These are phyloP conservation scores for Limnephilus rhombicus DNA, from an alignment of 2,888 invertebrate species.

Conservation along the genomic window DNA sequence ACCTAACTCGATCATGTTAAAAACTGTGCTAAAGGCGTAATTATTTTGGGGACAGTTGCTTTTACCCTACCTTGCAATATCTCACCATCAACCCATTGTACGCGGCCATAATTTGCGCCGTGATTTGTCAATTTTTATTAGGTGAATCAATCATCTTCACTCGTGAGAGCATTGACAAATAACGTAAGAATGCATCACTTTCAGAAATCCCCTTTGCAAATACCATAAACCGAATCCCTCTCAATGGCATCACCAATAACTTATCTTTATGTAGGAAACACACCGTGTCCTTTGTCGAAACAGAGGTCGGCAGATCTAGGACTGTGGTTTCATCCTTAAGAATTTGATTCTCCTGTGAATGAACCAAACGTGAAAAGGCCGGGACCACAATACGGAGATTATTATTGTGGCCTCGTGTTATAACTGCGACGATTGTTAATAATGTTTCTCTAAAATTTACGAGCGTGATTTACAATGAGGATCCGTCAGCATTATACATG, in stretches of 20 bases:
- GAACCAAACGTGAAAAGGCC: conserved; percentile 40
- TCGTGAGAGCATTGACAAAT: conserved; percentile 32
- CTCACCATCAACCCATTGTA: too few species aligned
- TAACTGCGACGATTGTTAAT: background rate
- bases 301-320: conserved; percentile 22
- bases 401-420: conserved; percentile 6
- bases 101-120: background rate
- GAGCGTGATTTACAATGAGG: background rate
- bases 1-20: too few species aligned
- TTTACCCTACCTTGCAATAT: background rate
- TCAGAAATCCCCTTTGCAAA: conserved; percentile 32
- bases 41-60: background rate
- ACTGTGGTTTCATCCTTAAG: conserved; percentile 48
- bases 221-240: conserved; percentile 24
- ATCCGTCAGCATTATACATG: conserved; percentile 11
- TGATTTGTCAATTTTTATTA: conserved; percentile 16
- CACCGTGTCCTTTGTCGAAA: background rate
- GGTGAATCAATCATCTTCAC: conserved; percentile 8
- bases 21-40: background rate
- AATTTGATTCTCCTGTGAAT: conserved; percentile 19
- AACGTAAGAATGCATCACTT: conserved; percentile 38
- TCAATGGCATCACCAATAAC: conserved; percentile 35
- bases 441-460: background rate
- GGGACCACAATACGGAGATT: conserved; percentile 24
- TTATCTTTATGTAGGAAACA: conserved; percentile 38